Percentiles rank a stretch among this genome's conserved stretches.
phyloP scores from a whole-genome alignment of 2,797 vertebrate genomes.

The Tragelaphus eurycerus region DNA sequence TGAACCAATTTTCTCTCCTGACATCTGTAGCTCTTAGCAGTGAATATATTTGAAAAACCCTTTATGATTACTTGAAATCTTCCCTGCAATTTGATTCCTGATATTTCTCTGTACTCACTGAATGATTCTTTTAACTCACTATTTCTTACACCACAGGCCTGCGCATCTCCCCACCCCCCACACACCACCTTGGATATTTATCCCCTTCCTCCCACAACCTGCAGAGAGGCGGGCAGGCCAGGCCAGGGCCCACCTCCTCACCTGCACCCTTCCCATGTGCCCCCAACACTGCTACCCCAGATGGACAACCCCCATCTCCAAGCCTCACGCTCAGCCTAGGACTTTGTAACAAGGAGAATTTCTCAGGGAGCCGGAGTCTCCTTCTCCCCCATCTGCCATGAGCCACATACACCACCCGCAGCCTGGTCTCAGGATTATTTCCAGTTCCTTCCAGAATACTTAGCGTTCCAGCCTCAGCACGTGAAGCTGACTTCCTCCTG shows the following conservation, averaged over 20 bases:
- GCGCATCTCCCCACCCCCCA: neutral
- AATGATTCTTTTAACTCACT: constrained; percentile 71
- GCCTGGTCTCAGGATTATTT: constrained; percentile 50
- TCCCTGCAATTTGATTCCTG: constrained; percentile 76
- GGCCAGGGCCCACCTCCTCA: too few species aligned
- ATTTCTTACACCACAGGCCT: constrained; percentile 45
- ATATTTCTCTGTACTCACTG: constrained; percentile 76
- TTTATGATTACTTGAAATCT: constrained; percentile 79
- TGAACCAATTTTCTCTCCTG: constrained; percentile 78
- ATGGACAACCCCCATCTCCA: neutral
- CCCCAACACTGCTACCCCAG: neutral
- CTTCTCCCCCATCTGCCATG: neutral
- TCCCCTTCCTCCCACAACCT: neutral
- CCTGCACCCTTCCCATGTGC: fast-evolving
- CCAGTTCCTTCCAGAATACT: constrained; percentile 56
- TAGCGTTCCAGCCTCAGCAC: neutral
- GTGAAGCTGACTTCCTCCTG: constrained; percentile 6
- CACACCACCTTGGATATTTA: neutral
- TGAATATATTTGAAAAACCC: constrained; percentile 80
- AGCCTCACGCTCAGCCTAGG: neutral
- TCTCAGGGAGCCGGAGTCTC: neutral
- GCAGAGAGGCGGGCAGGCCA: neutral
- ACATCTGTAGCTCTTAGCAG: constrained; percentile 73
- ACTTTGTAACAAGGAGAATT: neutral
- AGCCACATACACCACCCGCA: neutral